Evolutionary conservation across 2,797 vertebrate species (phyloP).

Genomic region (Girardinus metallicus): DNA sequence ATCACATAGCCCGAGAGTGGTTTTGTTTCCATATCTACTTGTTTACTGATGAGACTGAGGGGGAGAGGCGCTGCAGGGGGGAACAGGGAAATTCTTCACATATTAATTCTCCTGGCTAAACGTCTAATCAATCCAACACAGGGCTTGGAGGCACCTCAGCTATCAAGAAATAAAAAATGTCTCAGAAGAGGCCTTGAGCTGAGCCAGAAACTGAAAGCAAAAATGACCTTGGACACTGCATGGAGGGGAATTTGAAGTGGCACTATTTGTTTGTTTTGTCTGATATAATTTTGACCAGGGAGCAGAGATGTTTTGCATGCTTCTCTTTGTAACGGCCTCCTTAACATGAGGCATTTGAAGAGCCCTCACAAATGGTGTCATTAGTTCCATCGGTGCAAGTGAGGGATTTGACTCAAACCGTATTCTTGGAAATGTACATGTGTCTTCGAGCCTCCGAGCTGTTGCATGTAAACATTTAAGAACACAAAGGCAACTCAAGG

Average conservation of each 20-base stretch:
- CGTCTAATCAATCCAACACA: conserved; percentile 77
- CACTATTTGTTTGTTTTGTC: conserved; percentile 61
- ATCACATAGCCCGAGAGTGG: conserved; percentile 68
- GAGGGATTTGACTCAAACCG: conserved; percentile 57
- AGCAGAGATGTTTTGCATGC: conserved; percentile 38
- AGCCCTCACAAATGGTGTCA: conserved; percentile 57
- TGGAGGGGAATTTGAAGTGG: conserved; percentile 30
- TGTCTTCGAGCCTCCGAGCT: conserved; percentile 77
- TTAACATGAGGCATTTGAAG: conserved; percentile 46
- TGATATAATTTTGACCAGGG: conserved; percentile 59
- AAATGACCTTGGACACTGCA: conserved; percentile 62
- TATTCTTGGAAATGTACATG: conserved; percentile 73
- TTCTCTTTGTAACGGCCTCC: conserved; percentile 48
- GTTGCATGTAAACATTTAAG: conserved; percentile 85
- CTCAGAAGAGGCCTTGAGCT: conserved; percentile 54
- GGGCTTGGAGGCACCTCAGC: conserved; percentile 61
- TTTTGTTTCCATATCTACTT: conserved; percentile 69
- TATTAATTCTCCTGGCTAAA: conserved; percentile 78
- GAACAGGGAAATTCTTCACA: conserved; percentile 68
- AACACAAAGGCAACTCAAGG: conserved; percentile 79
- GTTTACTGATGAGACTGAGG: conserved; percentile 76
- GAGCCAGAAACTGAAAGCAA: conserved; percentile 44
- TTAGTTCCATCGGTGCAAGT: conserved; percentile 57
- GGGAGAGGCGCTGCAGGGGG: conserved; percentile 56
- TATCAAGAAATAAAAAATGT: conserved; percentile 62